phyloP scores from a whole-genome alignment of 2,797 vertebrate genomes.

The Menidia menidia region DNA sequence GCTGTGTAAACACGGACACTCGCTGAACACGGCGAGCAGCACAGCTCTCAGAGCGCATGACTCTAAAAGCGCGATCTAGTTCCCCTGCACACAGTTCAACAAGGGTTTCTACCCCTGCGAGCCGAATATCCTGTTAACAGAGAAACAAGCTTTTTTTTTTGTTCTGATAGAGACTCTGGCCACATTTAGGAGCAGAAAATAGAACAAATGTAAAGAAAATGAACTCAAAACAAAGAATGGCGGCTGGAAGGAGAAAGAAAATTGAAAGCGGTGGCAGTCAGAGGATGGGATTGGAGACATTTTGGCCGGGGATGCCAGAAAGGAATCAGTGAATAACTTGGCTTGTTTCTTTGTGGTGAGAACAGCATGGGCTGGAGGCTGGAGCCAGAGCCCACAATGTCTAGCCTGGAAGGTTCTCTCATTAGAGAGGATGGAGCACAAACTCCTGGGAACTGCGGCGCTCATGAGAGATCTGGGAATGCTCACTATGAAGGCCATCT shows the following conservation, averaged over 20 bases:
- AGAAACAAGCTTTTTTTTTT: constrained; percentile 2
- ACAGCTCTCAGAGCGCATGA: constrained; percentile 47
- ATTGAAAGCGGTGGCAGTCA: constrained; percentile 60
- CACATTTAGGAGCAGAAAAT: constrained; percentile 45
- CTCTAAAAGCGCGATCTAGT: constrained; percentile 27
- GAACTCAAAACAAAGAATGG: constrained; percentile 47
- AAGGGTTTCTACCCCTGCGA: background rate
- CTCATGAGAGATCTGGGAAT: constrained; percentile 66
- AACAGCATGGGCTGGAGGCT: constrained; percentile 79
- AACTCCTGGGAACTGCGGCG: constrained; percentile 69
- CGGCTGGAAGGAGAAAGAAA: constrained; percentile 50
- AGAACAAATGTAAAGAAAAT: constrained; percentile 39
- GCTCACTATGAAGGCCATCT: constrained; percentile 44
- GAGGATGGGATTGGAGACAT: constrained; percentile 69
- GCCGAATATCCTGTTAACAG: background rate
- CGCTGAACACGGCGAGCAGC: constrained; percentile 57
- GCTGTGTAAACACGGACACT: constrained; percentile 72
- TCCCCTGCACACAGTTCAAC: constrained; percentile 11
- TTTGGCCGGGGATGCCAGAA: constrained; percentile 76
- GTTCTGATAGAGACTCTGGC: constrained; percentile 22
- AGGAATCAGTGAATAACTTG: constrained; percentile 83
- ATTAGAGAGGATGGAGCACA: constrained; percentile 79
- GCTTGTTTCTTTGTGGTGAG: constrained; percentile 81
- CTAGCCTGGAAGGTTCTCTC: constrained; percentile 84
- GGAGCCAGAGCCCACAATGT: constrained; percentile 83